These are phyloP conservation scores for Cryptus armator DNA, from an alignment of 2,888 invertebrate species.

Conservation along the genomic window DNA sequence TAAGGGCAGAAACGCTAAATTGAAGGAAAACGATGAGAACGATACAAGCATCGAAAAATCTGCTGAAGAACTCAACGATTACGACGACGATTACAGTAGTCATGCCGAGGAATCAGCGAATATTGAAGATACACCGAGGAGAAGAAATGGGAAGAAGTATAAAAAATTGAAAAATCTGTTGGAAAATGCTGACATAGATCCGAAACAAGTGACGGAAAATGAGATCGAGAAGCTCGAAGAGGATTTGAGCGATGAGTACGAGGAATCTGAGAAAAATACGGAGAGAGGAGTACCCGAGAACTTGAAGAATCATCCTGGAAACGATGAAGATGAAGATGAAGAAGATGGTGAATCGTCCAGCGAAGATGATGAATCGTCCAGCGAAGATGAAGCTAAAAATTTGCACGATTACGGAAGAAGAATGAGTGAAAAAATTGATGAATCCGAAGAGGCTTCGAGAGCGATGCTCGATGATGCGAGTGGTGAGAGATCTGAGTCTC, in stretches of 20 bases:
- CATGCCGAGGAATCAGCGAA: slow-evolving; percentile 53
- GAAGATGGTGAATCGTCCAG: slow-evolving; percentile 50
- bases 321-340: slow-evolving; percentile 54
- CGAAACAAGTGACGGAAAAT: slow-evolving; percentile 74
- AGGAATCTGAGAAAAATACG: slow-evolving; percentile 71
- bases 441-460: slow-evolving; percentile 7
- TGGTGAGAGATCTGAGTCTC: slow-evolving; percentile 10
- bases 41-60: slow-evolving; percentile 7
- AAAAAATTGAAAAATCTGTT: slow-evolving; percentile 82
- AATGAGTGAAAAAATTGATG: slow-evolving; percentile 7
- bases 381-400: slow-evolving; percentile 49
- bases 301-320: slow-evolving; percentile 46
- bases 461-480: neutral
- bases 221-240: slow-evolving; percentile 76
- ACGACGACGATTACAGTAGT: slow-evolving; percentile 70
- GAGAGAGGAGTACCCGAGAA: slow-evolving; percentile 70
- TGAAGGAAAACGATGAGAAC: slow-evolving; percentile 26
- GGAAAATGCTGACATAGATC: slow-evolving; percentile 78
- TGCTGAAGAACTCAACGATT: slow-evolving; percentile 53
- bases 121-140: slow-evolving; percentile 82
- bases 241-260: slow-evolving; percentile 76
- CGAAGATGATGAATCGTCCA: slow-evolving; percentile 57
- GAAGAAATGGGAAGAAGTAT: slow-evolving; percentile 80
- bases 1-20: slow-evolving; percentile 39
- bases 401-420: slow-evolving; percentile 15